These are phyloP conservation scores for Fragum fragum DNA, from an alignment of 2,888 invertebrate genomes.

Conservation along the genomic window DNA sequence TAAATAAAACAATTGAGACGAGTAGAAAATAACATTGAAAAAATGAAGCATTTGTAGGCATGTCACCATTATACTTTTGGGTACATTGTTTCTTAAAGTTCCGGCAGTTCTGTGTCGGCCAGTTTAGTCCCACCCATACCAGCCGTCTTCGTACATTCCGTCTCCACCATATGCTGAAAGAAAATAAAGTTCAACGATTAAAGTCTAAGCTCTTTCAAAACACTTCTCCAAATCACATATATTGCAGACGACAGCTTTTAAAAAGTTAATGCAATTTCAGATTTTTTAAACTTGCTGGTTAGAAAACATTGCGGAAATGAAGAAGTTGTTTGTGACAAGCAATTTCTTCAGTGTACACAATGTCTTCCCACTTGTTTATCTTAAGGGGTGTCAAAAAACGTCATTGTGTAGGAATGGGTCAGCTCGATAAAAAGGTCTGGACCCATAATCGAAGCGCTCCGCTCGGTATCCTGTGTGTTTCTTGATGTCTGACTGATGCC, in stretches of 20 bases:
- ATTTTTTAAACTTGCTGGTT: no score
- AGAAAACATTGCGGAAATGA: neutral
- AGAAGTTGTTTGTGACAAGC: slow-evolving; percentile 6
- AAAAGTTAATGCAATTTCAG: no score
- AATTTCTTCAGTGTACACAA: neutral
- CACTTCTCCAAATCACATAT: neutral
- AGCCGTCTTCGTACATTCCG: slow-evolving; percentile 11
- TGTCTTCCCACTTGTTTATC: no score
- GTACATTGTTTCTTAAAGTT: neutral
- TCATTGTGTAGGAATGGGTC: no score
- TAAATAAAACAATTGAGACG: neutral
- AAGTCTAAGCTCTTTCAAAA: neutral
- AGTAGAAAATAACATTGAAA: neutral
- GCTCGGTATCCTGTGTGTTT: neutral
- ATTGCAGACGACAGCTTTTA: neutral
- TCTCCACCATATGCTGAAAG: neutral
- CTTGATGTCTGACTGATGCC: no score
- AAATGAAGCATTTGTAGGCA: neutral
- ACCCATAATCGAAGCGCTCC: neutral
- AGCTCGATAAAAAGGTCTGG: neutral
- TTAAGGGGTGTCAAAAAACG: no score
- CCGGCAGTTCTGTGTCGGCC: neutral
- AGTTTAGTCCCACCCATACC: slow-evolving; percentile 7
- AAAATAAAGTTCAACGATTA: neutral
- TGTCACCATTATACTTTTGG: neutral